Conservation (phyloP, 2,113 vertebrate genomes). For the Opisthocomus hoazin region DNA sequence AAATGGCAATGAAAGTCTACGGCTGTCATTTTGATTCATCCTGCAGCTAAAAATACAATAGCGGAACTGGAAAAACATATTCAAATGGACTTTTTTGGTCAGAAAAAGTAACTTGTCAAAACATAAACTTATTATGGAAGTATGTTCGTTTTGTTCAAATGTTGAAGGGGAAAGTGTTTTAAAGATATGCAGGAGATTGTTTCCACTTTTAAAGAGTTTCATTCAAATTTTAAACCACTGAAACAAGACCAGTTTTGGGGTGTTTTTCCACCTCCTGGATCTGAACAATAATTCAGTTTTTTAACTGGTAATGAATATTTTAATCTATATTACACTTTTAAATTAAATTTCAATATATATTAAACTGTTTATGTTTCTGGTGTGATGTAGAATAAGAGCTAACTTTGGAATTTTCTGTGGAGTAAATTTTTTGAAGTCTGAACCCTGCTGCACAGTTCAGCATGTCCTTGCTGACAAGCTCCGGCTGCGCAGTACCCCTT, state of each 20-base stretch:
- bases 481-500: neutral
- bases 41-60: neutral
- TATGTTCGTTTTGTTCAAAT: neutral
- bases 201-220: neutral
- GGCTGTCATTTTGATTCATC: neutral
- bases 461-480: accelerated
- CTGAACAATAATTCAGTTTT: neutral
- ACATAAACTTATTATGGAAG: neutral
- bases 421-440: neutral
- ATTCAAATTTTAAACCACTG: neutral
- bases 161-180: neutral
- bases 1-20: neutral
- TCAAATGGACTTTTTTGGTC: neutral
- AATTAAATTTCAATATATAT: neutral
- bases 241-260: neutral
- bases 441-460: neutral
- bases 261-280: accelerated
- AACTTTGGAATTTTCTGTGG: neutral
- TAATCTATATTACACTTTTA: neutral
- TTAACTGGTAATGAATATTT: neutral
- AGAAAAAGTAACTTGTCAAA: neutral
- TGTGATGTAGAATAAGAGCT: neutral
- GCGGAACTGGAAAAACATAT: neutral
- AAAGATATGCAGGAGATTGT: neutral
- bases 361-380: neutral